phyloP scores from a whole-genome alignment of 2,888 invertebrate species.

The Oligia strigilis region DNA sequence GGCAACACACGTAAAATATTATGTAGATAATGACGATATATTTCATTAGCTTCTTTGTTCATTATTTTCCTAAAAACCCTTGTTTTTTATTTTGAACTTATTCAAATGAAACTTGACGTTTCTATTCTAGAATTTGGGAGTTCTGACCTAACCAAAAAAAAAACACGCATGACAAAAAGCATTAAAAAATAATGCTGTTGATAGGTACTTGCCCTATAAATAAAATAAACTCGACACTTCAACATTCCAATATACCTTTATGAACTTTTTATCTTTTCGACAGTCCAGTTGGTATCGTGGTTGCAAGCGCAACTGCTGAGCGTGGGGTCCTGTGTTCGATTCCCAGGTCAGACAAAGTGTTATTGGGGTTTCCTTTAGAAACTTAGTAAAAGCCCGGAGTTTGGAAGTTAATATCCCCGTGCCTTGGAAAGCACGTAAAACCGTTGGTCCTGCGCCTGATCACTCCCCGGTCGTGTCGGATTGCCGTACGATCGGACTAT shows the following conservation, averaged over 20 bases:
- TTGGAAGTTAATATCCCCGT: not conserved
- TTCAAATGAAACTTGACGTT: not conserved
- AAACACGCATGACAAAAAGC: not conserved
- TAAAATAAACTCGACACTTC: not conserved
- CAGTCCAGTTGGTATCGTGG: not conserved
- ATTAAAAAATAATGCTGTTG: not conserved
- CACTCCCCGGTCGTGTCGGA: not conserved
- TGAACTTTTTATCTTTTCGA: not conserved
- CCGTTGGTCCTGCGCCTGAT: not conserved
- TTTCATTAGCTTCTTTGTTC: not conserved
- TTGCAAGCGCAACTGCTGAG: not conserved
- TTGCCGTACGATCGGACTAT: not conserved
- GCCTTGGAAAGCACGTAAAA: not conserved
- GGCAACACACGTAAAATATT: not conserved
- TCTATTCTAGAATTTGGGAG: not conserved
- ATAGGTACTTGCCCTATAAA: too few relatives aligned
- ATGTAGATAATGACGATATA: not conserved
- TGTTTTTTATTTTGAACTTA: not conserved
- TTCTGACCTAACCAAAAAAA: not conserved
- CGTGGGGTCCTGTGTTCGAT: not conserved
- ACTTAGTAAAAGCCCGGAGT: not conserved
- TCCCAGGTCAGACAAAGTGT: not conserved
- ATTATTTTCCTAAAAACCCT: not conserved
- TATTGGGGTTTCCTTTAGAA: too few relatives aligned
- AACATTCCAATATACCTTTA: not conserved